Conservation (phyloP, 2,888 invertebrate species). For the Belgica antarctica region DNA sequence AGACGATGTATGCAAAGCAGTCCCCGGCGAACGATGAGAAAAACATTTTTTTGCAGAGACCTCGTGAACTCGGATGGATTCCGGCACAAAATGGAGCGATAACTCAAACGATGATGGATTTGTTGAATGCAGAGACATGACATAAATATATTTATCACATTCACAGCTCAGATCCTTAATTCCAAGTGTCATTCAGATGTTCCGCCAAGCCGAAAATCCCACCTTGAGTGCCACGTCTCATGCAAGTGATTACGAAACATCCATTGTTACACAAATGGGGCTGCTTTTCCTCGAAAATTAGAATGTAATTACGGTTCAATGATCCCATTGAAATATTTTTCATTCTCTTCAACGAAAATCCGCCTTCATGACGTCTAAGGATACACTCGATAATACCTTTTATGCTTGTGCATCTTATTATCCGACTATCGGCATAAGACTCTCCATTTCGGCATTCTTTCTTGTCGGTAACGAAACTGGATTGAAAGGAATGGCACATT, state of each 20-base stretch:
- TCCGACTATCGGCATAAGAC: neutral
- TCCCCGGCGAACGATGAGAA: neutral
- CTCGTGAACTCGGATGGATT: too few relatives aligned
- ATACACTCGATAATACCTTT: constrained; percentile 20
- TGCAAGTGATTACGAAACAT: neutral
- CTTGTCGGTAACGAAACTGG: neutral
- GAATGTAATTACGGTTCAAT: constrained; percentile 41
- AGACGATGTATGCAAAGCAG: neutral
- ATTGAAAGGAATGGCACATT: neutral
- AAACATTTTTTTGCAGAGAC: neutral
- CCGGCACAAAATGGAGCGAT: neutral
- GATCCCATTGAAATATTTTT: neutral
- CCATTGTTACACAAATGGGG: neutral
- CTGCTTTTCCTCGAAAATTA: constrained; percentile 3
- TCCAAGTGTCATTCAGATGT: neutral
- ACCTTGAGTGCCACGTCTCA: neutral
- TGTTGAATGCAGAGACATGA: neutral
- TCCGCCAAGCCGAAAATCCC: constrained; percentile 1
- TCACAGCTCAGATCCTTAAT: neutral
- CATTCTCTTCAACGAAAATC: constrained; percentile 23
- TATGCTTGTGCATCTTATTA: constrained; percentile 35
- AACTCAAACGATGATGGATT: neutral
- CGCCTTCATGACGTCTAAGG: neutral
- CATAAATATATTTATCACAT: neutral
- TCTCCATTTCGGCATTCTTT: neutral